Base-by-base conservation (phyloP, 2,113 vertebrate species). In the Rhineura floridana region DNA sequence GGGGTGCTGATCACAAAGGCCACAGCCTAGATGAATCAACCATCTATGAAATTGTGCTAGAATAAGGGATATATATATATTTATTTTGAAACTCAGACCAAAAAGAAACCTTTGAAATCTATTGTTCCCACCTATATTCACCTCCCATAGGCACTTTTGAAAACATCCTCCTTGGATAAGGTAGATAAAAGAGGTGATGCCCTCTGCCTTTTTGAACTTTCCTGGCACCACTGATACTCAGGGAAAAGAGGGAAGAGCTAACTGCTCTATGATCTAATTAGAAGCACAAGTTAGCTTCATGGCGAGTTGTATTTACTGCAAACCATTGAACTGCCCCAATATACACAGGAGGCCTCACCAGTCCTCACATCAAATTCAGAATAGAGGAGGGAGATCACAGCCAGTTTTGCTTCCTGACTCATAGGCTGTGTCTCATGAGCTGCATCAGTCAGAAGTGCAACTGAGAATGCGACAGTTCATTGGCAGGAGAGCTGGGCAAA, bases 181-280 rank as follows among this genome's bases (percentile, higher is more conserved):
- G 36, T 67, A 77, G 36, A 88, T 77, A 88, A 88, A 88, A 67
- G 59, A 52, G 81, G 72, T 67, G n/a, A 65, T 83, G 72, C 70
- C 44, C 72, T 88, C 46, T 77, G 80, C 59, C 59, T 88, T 83
- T 33, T 67, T 88, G 81, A 67, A 88, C 73, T 77, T 83, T 52
- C 63, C 81, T 65, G 44, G 59, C 25, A 23, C 72, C n/a, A 44
- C 23, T 77, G 87, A 83, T 83, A 76, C 46, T 77, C 70, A 52
- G 87, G 81, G 72, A 69, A 88, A 83, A 82, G 55, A 67, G 59
- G 81, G 46, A 63, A 88, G 36, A 67, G 62, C 44, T 67, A 77
- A 83, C n/a, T 77, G 87, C 46, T 88, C 59, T 83, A n/a, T 88
- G 81, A 83, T 88, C 81, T 83, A 88, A 83, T 88, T 83, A 88